Evolutionary conservation across 2,888 invertebrate species (phyloP).

Genomic region (Eurytoma californica): DNA sequence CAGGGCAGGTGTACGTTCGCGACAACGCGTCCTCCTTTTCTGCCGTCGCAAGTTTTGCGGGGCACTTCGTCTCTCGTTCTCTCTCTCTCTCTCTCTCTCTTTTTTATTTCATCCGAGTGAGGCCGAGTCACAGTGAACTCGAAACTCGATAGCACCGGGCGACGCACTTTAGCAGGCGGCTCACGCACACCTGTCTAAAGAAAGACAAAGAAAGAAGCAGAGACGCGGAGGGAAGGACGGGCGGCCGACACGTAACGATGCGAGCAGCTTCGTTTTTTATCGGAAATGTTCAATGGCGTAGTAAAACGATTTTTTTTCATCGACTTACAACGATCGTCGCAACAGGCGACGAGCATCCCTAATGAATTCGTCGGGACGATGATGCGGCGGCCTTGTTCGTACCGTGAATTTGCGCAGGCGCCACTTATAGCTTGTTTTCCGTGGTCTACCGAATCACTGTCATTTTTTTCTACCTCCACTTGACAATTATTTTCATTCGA

Average conservation of each 20-base stretch:
- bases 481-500: no score
- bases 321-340: no score
- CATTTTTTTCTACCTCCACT: no score
- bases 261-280: neutral
- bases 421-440: no score
- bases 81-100: slow-evolving; percentile 6
- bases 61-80: neutral
- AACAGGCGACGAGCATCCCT: no score
- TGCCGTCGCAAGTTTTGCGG: slow-evolving; percentile 20
- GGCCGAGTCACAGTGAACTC: slow-evolving; percentile 49
- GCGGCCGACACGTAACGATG: neutral
- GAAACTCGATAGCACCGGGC: slow-evolving; percentile 49
- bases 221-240: neutral
- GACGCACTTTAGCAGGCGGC: slow-evolving; percentile 43
- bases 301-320: no score
- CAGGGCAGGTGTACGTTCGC: neutral
- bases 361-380: no score
- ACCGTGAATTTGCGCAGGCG: no score
- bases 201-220: slow-evolving; percentile 11
- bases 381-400: no score
- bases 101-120: slow-evolving; percentile 18
- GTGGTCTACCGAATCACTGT: no score
- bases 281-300: neutral
- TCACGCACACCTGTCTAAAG: slow-evolving; percentile 50
- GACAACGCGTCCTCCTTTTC: neutral